Percentiles rank a stretch among this genome's conserved stretches.
phyloP scores from a whole-genome alignment of 2,113 vertebrate genomes.

The Hypomesus transpacificus region DNA sequence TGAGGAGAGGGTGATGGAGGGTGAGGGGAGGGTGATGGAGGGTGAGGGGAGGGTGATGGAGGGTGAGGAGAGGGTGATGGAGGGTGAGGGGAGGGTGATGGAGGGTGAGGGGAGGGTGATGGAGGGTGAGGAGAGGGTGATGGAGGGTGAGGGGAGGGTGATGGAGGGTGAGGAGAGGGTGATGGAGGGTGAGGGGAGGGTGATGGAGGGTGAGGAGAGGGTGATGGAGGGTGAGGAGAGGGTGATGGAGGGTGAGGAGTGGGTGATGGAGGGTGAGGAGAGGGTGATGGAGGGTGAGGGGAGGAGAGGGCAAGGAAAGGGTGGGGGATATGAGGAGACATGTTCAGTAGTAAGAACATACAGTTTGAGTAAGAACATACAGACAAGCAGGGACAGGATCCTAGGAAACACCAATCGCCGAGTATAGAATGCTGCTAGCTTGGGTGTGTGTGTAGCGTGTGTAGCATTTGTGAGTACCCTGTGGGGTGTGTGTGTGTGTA shows the following conservation, averaged over 20 bases:
- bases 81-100: background rate
- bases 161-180: background rate
- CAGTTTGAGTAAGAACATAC: constrained; percentile 31
- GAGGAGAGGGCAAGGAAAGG: constrained; percentile 7
- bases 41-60: no score
- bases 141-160: background rate
- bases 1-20: background rate
- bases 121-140: constrained; percentile 14
- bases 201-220: background rate
- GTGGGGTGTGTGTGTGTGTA: constrained; percentile 3
- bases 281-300: background rate
- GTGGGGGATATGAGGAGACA: constrained; percentile 9
- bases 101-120: background rate
- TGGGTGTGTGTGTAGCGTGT: background rate
- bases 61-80: constrained; percentile 14
- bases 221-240: background rate
- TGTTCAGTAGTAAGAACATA: constrained; percentile 27
- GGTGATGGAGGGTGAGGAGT: no score
- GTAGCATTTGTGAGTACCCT: constrained; percentile 1
- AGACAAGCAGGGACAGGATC: constrained; percentile 10
- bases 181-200: constrained; percentile 10
- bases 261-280: no score
- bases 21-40: background rate
- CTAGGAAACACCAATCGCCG: constrained; percentile 12
- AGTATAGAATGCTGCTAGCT: no score